Evolutionary conservation across 2,113 vertebrate species (phyloP).

Genomic region (Pangasianodon hypophthalmus): DNA sequence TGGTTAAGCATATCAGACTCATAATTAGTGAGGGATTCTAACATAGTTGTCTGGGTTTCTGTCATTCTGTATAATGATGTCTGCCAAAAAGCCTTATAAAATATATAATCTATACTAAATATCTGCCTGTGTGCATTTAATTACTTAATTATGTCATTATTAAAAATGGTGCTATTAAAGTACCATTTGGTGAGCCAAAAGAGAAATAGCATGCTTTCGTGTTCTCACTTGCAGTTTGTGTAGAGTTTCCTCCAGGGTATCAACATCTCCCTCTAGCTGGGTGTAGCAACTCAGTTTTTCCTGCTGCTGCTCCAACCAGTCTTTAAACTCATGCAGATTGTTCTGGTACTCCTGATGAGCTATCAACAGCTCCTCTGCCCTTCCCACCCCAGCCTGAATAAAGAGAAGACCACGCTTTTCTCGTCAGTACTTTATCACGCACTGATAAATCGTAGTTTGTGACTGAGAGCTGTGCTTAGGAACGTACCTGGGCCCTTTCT

Average conservation of each 20-base stretch:
- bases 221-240: constrained; percentile 84
- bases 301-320: constrained; percentile 89
- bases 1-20: neutral
- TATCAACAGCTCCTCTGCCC: constrained; percentile 82
- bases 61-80: neutral
- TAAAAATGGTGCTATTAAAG: neutral
- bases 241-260: constrained; percentile 82
- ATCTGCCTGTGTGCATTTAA: neutral
- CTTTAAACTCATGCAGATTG: constrained; percentile 87
- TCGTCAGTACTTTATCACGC: neutral
- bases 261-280: constrained; percentile 80
- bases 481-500: constrained; percentile 82
- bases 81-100: neutral
- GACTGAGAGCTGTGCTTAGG: neutral
- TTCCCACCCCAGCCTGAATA: constrained; percentile 81
- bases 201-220: neutral
- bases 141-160: neutral
- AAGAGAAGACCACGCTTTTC: constrained; percentile 32
- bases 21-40: neutral
- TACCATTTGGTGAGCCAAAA: neutral
- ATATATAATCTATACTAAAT: neutral
- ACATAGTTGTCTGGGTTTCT: neutral
- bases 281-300: constrained; percentile 77
- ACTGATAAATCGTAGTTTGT: neutral
- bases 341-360: constrained; percentile 91